Conservation (phyloP, 2,113 vertebrate species). For the Cygnus buccinator region DNA sequence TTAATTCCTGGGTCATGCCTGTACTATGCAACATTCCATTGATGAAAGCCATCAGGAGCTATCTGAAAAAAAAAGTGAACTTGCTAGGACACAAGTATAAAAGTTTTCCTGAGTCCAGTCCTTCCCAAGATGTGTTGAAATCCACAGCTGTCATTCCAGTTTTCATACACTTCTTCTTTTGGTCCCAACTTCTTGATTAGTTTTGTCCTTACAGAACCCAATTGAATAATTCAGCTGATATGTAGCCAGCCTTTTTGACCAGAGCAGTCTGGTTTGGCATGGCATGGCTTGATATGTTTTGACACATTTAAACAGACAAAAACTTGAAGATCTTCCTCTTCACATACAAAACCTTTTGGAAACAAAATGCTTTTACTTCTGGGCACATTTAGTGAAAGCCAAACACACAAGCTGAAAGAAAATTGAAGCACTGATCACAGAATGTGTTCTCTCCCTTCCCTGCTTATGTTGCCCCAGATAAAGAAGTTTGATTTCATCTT, state of each 20-base stretch:
- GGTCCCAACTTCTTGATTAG: neutral
- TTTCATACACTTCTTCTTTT: neutral
- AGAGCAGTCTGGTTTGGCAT: neutral
- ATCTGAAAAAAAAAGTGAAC: neutral
- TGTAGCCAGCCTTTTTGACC: neutral
- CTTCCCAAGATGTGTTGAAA: neutral
- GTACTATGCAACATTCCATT: neutral
- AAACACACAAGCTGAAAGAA: neutral
- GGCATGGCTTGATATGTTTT: neutral
- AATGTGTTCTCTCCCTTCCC: neutral
- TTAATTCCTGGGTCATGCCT: neutral
- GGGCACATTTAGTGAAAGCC: neutral
- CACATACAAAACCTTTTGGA: fast-evolving
- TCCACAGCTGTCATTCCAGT: neutral
- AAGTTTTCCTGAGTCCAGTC: neutral
- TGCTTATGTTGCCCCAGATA: neutral
- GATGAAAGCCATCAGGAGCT: neutral
- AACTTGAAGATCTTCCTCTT: neutral
- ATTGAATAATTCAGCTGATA: neutral
- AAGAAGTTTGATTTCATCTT: neutral
- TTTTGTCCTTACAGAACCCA: neutral
- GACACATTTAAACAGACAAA: neutral
- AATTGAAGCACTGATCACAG: neutral
- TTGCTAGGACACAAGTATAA: neutral
- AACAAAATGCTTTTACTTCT: neutral